Percentiles rank a stretch among this genome's conserved stretches.
phyloP scores from a whole-genome alignment of 2,797 vertebrate species.

The Bradypodion pumilum region DNA sequence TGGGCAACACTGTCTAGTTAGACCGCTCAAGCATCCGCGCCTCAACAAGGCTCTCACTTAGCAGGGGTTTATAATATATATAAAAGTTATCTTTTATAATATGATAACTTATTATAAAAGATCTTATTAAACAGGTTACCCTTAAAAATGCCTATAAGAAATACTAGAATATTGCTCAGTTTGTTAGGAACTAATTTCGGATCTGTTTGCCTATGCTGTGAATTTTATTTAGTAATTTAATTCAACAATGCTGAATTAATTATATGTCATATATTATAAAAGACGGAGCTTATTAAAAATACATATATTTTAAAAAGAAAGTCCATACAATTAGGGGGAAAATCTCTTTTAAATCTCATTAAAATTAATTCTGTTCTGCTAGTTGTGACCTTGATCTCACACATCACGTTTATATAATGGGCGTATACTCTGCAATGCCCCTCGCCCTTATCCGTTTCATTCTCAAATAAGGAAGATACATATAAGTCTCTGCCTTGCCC shows the following conservation, averaged over 20 bases:
- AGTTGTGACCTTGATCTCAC: background rate
- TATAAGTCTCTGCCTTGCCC: too few species aligned
- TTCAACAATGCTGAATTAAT: conserved; percentile 29
- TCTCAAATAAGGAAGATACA: too few species aligned
- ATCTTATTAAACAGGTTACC: conserved; percentile 15
- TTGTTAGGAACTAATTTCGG: conserved; percentile 34
- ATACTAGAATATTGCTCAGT: background rate
- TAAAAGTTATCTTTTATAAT: too few species aligned
- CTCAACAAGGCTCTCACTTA: too few species aligned
- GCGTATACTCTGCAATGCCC: too few species aligned
- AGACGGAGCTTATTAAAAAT: conserved; percentile 9
- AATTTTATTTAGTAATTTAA: conserved; percentile 2
- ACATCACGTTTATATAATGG: background rate
- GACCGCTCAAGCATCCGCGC: too few species aligned
- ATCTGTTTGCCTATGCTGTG: background rate
- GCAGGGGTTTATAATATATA: too few species aligned
- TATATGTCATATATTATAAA: conserved; percentile 8
- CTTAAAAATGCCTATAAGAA: conserved; percentile 10
- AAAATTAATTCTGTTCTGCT: conserved; percentile 11
- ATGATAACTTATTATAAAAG: background rate
- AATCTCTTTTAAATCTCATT: conserved; percentile 18
- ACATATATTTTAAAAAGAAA: background rate
- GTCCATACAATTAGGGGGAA: background rate
- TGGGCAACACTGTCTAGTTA: too few species aligned
- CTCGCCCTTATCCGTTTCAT: too few species aligned